Base-by-base conservation (phyloP, 2,797 vertebrate species). In the Cryptoblepharus egeriae region DNA sequence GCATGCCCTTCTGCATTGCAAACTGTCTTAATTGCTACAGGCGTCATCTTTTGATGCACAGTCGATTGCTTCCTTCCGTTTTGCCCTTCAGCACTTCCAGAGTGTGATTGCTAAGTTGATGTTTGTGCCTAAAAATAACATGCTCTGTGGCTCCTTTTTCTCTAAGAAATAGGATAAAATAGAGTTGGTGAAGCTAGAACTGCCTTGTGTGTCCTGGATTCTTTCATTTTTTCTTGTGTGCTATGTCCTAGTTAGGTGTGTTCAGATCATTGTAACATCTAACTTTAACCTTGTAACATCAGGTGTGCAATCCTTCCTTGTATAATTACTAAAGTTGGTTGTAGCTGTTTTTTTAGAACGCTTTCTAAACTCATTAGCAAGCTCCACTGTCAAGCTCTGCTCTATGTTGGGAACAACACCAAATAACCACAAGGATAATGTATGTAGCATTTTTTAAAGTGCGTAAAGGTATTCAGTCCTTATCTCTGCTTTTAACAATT, bases 1-100 rank as follows among this genome's bases (percentile, higher is more conserved):
- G 69, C 75, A 68, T 67, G 78, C 8, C 68, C 71, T 79, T 84
- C 77, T 75, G 63, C n/a, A 28, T 79, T 65, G 75, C 75, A 77
- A 83, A 37, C 71, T 77, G 67, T 63, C 32, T 35, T 71, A 3
- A 28, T 35, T 72, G 70, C 76, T 18, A 22, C 55, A 74, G 52
- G 37, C 52, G 9, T 15, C 42, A 18, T 58, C 37, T 49, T 24
- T 73, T 26, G 15, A 20, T 58, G 30, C 24, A 68, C 79, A 60
- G 61, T 75, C 30, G 22, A n/a, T 65, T 67, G 74, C 73, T 81
- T 52, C 61, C 39, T 85, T 77, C 74, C 61, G 28, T 65, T 72
- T 68, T 55, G 30, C 52, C 30, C 30, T 30, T 61, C 13, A 57
- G 3, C 35, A 28, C 49, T 74, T 79, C 42, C 76, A 69, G n/a